Evolutionary conservation across 2,888 invertebrate species (phyloP), one percentile per base, ranked within the genome.

Genomic region (Phengaris alcon): DNA sequence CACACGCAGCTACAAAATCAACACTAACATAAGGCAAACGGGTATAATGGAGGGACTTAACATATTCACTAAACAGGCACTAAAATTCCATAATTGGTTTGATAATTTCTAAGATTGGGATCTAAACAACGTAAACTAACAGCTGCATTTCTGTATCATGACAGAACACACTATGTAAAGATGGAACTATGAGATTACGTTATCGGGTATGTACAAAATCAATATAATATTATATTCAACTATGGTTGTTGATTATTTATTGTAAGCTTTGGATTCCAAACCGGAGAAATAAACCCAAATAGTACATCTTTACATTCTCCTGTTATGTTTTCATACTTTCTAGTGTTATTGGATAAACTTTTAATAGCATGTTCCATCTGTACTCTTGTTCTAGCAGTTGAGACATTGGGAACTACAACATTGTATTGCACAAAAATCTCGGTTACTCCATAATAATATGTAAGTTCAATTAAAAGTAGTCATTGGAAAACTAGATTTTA

Each of bases 11-110:
- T 78, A 79, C 75, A 78, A 88, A 90, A 88, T 80, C 77, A 86
- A 83, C 77, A 82, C 91, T 91, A 91, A 88, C 87, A 93, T 93
- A 93, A 93, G 93, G 92, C 93, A 89, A 88, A 90, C 80, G 86
- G 90, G 86, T 87, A 78, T 87, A 81, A 84, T 90, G 92, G 92
- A 92, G 92, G 93, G 93, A 91, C 83, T 83, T 89, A 92, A 90
- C 81, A 90, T 84, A 83, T 87, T 83, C 76, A 82, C 81, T 83
- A 84, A 86, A 86, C 86, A 92, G 92, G 91, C 92, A 92, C 92
- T 91, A 84, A 89, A 90, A 91, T 91, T 88, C 86, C 90, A 89
- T 73, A 73, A 72, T 72, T 72, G 72, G 72, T 72, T 72, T 75
- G 35, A 68, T 75, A 75, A 70, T 48, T 54, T 55, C 75, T 75